phyloP scores from a whole-genome alignment of 2,888 invertebrate genomes.

The Elmis aenea region DNA sequence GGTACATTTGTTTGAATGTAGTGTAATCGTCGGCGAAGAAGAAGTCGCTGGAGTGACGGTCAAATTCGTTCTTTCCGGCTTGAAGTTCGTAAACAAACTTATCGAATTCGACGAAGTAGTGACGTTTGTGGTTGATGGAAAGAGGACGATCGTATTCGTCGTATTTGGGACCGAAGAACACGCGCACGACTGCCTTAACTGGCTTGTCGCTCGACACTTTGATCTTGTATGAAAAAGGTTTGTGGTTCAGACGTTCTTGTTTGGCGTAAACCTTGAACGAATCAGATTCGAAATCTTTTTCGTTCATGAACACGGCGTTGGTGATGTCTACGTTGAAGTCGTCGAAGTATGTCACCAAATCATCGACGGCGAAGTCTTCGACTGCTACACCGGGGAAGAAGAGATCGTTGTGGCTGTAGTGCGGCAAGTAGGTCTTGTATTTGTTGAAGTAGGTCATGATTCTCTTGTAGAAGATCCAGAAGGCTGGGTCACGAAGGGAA shows the following conservation, averaged over 20 bases:
- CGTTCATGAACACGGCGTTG: slow-evolving; percentile 49
- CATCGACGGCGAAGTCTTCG: slow-evolving; percentile 59
- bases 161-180: slow-evolving; percentile 68
- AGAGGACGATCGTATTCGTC: slow-evolving; percentile 53
- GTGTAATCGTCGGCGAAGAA: slow-evolving; percentile 60
- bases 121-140: slow-evolving; percentile 52
- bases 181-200: slow-evolving; percentile 55
- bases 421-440: slow-evolving; percentile 55
- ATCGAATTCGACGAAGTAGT: slow-evolving; percentile 59
- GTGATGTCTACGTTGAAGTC: slow-evolving; percentile 58
- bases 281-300: slow-evolving; percentile 48
- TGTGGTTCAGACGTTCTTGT: slow-evolving; percentile 67
- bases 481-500: slow-evolving; percentile 62
- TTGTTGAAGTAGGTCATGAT: slow-evolving; percentile 54
- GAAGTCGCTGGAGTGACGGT: slow-evolving; percentile 62
- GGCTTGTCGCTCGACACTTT: slow-evolving; percentile 56
- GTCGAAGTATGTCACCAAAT: slow-evolving; percentile 66
- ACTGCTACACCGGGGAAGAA: slow-evolving; percentile 57
- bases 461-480: slow-evolving; percentile 62
- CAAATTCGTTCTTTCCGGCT: slow-evolving; percentile 62
- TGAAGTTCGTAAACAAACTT: slow-evolving; percentile 55
- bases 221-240: slow-evolving; percentile 59
- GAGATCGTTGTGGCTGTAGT: slow-evolving; percentile 60
- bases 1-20: slow-evolving; percentile 59
- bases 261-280: slow-evolving; percentile 53